Evolutionary conservation across 2,113 vertebrate species (phyloP).

Genomic region (Rhabdornis inornatus): DNA sequence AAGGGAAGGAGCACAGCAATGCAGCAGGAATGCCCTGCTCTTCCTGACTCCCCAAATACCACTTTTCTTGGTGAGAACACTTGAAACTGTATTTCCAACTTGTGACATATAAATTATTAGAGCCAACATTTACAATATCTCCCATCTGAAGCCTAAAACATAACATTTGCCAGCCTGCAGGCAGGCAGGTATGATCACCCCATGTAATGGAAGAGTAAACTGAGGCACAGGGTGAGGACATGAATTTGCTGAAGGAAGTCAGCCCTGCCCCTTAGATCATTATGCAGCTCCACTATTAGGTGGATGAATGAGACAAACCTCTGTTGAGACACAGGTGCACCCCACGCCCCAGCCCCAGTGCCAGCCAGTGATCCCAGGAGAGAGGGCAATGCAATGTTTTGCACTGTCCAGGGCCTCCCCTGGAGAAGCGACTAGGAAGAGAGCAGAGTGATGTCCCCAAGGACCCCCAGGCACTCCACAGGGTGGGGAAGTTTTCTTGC

Average conservation of each 20-base stretch:
- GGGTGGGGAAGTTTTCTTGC: neutral
- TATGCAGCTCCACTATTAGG: neutral
- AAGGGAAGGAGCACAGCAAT: neutral
- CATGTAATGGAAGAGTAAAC: neutral
- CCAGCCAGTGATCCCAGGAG: neutral
- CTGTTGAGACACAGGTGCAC: neutral
- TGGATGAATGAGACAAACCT: neutral
- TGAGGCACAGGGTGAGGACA: neutral
- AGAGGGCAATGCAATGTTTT: rapidly evolving
- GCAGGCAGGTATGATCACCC: neutral
- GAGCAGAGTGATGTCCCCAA: neutral
- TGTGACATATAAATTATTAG: neutral
- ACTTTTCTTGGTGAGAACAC: neutral
- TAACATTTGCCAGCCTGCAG: neutral
- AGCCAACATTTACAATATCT: neutral
- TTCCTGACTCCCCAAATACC: neutral
- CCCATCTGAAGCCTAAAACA: neutral
- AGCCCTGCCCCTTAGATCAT: neutral
- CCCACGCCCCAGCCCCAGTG: rapidly evolving
- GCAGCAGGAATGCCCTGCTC: neutral
- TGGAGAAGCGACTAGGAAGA: neutral
- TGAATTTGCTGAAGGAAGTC: neutral
- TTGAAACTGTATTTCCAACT: neutral
- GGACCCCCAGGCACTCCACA: too few species aligned
- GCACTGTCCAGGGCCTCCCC: neutral